Conservation (phyloP, 1,140 invertebrate species). For the Drosophila lacteicornis region DNA sequence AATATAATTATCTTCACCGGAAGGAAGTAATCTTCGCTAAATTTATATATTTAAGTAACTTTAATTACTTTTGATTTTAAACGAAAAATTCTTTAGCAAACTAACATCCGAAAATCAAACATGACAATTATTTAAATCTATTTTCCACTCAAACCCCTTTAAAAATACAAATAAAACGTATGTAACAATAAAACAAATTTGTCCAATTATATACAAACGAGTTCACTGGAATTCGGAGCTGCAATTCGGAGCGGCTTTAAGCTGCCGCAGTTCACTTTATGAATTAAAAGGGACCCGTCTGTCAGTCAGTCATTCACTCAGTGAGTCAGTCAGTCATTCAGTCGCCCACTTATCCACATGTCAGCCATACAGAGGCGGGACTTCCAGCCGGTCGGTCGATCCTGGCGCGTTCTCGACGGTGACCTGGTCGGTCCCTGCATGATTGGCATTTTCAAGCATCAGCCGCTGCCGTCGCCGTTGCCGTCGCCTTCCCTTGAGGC, state of each 20-base stretch:
- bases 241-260: slow-evolving; percentile 13
- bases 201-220: not conserved
- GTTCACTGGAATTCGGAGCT: not conserved
- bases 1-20: too few relatives aligned
- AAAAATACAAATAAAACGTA: not conserved
- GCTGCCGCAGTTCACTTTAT: slow-evolving; percentile 19
- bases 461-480: slow-evolving; percentile 11
- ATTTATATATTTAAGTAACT: too few relatives aligned
- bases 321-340: slow-evolving; percentile 37
- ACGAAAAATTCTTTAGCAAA: not conserved
- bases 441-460: slow-evolving; percentile 74
- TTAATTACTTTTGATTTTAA: not conserved
- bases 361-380: slow-evolving; percentile 30
- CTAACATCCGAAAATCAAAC: not conserved
- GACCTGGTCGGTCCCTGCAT: slow-evolving; percentile 45
- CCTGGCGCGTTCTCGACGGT: not conserved
- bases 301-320: slow-evolving; percentile 25
- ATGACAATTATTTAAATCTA: too few relatives aligned
- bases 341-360: slow-evolving; percentile 52
- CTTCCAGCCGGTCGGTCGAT: slow-evolving; percentile 15
- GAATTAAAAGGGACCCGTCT: slow-evolving; percentile 25
- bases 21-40: too few relatives aligned
- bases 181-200: not conserved
- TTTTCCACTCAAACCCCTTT: not conserved
- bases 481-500: slow-evolving; percentile 15